These are phyloP conservation scores for Morpho deidamia DNA, from an alignment of 2,888 invertebrate species.

Conservation along the genomic window DNA sequence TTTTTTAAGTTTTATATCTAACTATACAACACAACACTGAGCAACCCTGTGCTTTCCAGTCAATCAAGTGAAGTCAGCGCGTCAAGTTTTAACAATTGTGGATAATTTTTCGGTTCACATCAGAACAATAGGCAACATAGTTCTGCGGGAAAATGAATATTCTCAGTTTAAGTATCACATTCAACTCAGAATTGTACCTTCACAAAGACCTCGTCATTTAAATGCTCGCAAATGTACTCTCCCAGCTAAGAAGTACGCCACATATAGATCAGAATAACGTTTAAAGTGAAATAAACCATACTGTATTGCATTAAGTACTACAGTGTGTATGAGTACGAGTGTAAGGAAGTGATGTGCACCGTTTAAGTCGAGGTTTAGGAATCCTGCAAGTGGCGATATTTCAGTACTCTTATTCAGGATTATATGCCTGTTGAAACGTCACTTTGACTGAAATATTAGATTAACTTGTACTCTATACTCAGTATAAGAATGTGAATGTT, in stretches of 20 bases:
- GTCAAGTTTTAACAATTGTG: too few relatives aligned
- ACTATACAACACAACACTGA: too few relatives aligned
- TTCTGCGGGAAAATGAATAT: conserved; percentile 14
- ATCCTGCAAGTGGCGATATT: conserved; percentile 66
- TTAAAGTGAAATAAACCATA: conserved; percentile 10
- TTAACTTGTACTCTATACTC: too few relatives aligned
- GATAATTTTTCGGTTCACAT: too few relatives aligned
- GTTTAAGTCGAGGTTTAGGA: conserved; percentile 42
- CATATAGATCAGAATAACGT: not conserved
- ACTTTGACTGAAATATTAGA: not conserved
- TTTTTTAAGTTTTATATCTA: too few relatives aligned
- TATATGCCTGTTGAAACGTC: conserved; percentile 34
- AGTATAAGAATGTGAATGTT: too few relatives aligned
- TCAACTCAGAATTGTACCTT: conserved; percentile 26
- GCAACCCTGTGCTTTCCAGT: too few relatives aligned
- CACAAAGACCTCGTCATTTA: conserved; percentile 29
- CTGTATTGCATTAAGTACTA: not conserved
- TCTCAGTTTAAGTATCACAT: conserved; percentile 18
- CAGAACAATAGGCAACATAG: not conserved
- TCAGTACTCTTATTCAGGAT: conserved; percentile 32
- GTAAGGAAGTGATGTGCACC: conserved; percentile 10
- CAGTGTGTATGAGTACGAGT: not conserved
- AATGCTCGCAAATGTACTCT: conserved; percentile 24
- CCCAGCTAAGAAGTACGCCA: conserved; percentile 10
- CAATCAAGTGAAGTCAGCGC: too few relatives aligned